Conservation (phyloP, 2,797 vertebrate genomes). For the Sorex maritimensis region DNA sequence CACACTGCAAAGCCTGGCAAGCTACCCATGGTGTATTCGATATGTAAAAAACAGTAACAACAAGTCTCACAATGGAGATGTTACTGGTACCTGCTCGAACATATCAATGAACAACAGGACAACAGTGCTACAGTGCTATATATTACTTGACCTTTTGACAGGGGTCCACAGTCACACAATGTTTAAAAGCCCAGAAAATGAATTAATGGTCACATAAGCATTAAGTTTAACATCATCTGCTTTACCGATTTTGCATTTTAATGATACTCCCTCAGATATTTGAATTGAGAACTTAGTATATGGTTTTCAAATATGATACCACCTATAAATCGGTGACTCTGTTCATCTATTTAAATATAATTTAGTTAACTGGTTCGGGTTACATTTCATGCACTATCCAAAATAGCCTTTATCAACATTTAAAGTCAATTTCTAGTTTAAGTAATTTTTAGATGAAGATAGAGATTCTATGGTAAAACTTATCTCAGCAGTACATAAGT, state of each 20-base stretch:
- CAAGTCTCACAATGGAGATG: too few species aligned
- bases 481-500: neutral
- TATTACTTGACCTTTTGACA: constrained; percentile 30
- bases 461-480: neutral
- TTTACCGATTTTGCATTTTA: neutral
- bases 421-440: neutral
- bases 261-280: neutral
- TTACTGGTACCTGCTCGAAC: too few species aligned
- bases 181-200: constrained; percentile 20
- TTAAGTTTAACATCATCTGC: neutral
- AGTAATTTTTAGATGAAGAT: neutral
- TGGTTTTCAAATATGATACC: neutral
- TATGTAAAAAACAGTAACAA: too few species aligned
- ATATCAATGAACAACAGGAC: too few species aligned
- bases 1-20: too few species aligned
- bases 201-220: neutral
- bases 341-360: neutral
- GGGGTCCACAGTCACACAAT: neutral
- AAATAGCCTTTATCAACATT: neutral
- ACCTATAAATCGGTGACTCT: neutral
- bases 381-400: too few species aligned
- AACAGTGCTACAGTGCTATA: neutral
- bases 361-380: neutral
- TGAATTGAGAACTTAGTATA: neutral
- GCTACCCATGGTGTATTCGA: too few species aligned